phyloP scores from a whole-genome alignment of 1,140 invertebrate genomes.

The Sesamia nonagrioides region DNA sequence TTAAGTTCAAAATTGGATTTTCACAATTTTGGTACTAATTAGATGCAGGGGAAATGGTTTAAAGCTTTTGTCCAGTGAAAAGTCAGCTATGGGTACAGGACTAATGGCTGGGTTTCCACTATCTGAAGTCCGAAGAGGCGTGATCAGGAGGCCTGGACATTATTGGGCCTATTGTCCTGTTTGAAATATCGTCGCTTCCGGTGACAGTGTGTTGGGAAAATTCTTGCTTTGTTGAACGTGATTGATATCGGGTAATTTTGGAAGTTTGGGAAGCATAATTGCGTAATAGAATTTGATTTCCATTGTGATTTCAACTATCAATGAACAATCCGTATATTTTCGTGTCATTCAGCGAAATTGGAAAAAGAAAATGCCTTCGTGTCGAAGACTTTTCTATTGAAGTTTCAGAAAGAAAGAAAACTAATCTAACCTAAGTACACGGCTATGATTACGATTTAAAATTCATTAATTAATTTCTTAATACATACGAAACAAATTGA shows the following conservation, averaged over 20 bases:
- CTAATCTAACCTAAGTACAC: not conserved
- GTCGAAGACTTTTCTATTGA: no score
- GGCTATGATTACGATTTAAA: not conserved
- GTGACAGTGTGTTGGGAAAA: slow-evolving; percentile 39
- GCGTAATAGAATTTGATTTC: not conserved
- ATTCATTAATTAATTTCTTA: not conserved
- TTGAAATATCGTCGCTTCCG: slow-evolving; percentile 24
- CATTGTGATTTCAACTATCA: slow-evolving; percentile 4
- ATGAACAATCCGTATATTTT: not conserved
- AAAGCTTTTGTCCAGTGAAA: slow-evolving; percentile 25
- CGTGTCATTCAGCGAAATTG: not conserved
- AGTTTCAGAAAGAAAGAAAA: no score
- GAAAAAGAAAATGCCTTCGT: no score
- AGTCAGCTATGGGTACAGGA: slow-evolving; percentile 3
- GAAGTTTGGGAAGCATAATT: slow-evolving; percentile 24
- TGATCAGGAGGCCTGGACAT: slow-evolving; percentile 27
- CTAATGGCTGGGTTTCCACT: slow-evolving; percentile 7
- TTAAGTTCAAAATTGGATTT: slow-evolving; percentile 8
- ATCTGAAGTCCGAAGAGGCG: slow-evolving; percentile 20
- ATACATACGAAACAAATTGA: slow-evolving; percentile 16
- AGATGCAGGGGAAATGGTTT: slow-evolving; percentile 1
- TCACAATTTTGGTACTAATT: slow-evolving; percentile 17
- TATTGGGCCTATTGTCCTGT: slow-evolving; percentile 33
- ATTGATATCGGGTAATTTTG: slow-evolving; percentile 26
- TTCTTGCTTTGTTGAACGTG: slow-evolving; percentile 28